Evolutionary conservation across 92 coral and sea anemone genomes (phyloP).

Genomic region (Heliopora coerulea): DNA sequence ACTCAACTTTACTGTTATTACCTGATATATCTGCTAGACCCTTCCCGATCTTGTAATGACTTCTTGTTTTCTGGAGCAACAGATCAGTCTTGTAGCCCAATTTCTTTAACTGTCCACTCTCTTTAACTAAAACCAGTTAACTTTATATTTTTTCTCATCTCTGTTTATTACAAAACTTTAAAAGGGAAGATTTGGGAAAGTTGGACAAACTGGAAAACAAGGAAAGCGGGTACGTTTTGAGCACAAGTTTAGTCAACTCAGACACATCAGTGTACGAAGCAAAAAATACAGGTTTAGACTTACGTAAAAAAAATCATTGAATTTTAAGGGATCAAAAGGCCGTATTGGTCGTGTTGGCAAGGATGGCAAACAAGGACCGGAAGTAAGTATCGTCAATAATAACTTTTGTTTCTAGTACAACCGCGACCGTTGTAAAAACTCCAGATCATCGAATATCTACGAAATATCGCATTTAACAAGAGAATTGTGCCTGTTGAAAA

Average conservation of each 20-base stretch:
- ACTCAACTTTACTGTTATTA: too few species aligned
- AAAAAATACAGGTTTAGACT: neutral
- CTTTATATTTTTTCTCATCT: neutral
- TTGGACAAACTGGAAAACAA: conserved; percentile 9
- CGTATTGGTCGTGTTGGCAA: conserved; percentile 57
- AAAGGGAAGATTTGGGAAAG: conserved; percentile 36
- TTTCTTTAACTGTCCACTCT: too few species aligned
- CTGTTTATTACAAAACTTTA: neutral
- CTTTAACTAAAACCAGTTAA: too few species aligned
- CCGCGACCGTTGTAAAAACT: too few species aligned
- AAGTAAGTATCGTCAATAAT: conserved; percentile 3
- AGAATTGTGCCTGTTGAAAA: too few species aligned
- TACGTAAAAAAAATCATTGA: neutral
- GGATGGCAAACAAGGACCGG: conserved; percentile 44
- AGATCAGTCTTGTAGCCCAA: neutral
- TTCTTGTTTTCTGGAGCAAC: too few species aligned
- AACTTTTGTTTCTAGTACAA: too few species aligned
- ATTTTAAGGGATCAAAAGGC: conserved; percentile 26
- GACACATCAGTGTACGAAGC: too few species aligned
- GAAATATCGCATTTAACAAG: too few species aligned
- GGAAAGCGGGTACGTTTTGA: conserved; percentile 27
- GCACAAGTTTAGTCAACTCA: neutral
- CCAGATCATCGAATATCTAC: too few species aligned
- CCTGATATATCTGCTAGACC: too few species aligned
- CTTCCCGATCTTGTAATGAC: too few species aligned